Evolutionary conservation across 2,888 invertebrate genomes (phyloP).

Genomic region (Volucella bombylans): DNA sequence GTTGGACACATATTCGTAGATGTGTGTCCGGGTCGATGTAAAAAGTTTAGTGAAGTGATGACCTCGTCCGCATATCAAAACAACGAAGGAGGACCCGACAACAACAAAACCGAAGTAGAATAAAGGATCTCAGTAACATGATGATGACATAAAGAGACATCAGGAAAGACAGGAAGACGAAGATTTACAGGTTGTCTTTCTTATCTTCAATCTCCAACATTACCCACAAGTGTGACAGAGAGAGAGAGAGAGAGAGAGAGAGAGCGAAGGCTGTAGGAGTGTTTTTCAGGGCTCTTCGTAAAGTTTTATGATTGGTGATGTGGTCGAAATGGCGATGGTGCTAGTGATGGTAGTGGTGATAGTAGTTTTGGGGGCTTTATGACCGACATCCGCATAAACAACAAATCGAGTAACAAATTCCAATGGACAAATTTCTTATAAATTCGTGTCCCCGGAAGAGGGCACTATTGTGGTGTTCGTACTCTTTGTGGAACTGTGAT

Average conservation of each 20-base stretch:
- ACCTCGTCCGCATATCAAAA: slow-evolving; percentile 68
- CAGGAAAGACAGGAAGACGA: slow-evolving; percentile 45
- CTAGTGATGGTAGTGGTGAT: too few relatives aligned
- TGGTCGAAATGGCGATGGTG: not conserved
- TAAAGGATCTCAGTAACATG: slow-evolving; percentile 64
- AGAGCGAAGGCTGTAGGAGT: not conserved
- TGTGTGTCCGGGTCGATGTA: slow-evolving; percentile 45
- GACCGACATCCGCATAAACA: slow-evolving; percentile 62
- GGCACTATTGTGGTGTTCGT: slow-evolving; percentile 14
- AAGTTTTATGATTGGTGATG: slow-evolving; percentile 48
- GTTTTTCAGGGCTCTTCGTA: not conserved
- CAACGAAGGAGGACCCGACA: slow-evolving; percentile 16
- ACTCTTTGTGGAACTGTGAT: slow-evolving; percentile 11
- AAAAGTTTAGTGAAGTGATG: slow-evolving; percentile 71
- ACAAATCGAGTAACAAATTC: slow-evolving; percentile 68
- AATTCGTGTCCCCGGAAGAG: not conserved
- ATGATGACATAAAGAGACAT: slow-evolving; percentile 69
- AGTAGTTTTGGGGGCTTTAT: slow-evolving; percentile 33
- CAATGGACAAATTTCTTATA: slow-evolving; percentile 41
- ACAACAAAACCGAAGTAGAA: slow-evolving; percentile 19
- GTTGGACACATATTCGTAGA: not conserved
- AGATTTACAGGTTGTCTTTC: slow-evolving; percentile 48
- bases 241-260: not conserved
- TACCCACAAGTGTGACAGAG: not conserved
- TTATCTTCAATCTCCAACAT: not conserved